Conservation (phyloP, 2,888 invertebrate species). For the Hirudinaria manillensis region DNA sequence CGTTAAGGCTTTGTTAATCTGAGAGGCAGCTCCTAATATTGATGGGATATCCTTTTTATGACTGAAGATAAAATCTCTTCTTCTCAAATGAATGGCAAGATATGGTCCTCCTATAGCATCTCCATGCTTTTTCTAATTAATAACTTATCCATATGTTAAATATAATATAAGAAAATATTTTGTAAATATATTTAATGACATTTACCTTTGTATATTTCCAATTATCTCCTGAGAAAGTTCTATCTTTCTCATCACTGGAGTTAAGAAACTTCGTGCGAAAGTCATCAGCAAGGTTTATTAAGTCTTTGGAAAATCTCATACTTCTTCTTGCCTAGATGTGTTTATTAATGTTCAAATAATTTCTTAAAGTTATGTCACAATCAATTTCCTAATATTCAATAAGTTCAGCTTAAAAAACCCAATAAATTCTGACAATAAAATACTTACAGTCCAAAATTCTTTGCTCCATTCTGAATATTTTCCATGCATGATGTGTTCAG, state of each 20-base stretch:
- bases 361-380: neutral
- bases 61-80: conserved; percentile 77
- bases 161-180: neutral
- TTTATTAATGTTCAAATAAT: conserved; percentile 4
- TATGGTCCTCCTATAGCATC: conserved; percentile 62
- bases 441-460: conserved; percentile 43
- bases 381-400: neutral
- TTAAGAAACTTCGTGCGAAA: conserved; percentile 64
- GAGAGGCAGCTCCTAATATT: conserved; percentile 69
- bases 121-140: conserved; percentile 44
- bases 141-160: neutral
- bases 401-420: neutral
- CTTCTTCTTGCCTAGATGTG: conserved; percentile 62
- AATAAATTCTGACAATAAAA: neutral
- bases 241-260: conserved; percentile 62
- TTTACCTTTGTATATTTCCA: conserved; percentile 59
- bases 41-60: conserved; percentile 71
- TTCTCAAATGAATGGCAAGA: conserved; percentile 75
- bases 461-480: conserved; percentile 63
- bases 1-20: conserved; percentile 64
- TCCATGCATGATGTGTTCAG: conserved; percentile 55
- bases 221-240: conserved; percentile 60
- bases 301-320: conserved; percentile 74
- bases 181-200: too few relatives aligned
- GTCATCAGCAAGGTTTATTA: conserved; percentile 65